Evolutionary conservation across 2,113 vertebrate genomes (phyloP).

Genomic region (Microcebus lehilahytsara): DNA sequence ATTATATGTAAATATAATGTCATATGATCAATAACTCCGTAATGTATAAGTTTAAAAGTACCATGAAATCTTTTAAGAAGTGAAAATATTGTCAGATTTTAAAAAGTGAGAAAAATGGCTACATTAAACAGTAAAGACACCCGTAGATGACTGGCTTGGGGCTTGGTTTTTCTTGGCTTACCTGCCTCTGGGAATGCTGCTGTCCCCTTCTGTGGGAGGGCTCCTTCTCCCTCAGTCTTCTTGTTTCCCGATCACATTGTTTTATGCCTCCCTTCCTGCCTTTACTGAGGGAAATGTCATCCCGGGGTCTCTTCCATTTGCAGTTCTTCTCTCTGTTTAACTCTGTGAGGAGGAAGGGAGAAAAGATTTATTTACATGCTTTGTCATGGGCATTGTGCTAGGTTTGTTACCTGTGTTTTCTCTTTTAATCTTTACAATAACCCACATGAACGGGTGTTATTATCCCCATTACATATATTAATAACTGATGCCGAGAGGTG

Average conservation of each 20-base stretch:
- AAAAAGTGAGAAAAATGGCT: neutral
- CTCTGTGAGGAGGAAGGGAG: neutral
- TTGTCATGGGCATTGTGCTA: neutral
- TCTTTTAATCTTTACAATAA: neutral
- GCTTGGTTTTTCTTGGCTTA: neutral
- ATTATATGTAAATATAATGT: neutral
- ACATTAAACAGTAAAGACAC: neutral
- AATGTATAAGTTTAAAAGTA: neutral
- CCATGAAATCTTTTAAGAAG: neutral
- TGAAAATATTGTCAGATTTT: neutral
- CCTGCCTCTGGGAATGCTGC: neutral
- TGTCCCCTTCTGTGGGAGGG: neutral
- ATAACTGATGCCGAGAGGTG: neutral
- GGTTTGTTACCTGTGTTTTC: neutral
- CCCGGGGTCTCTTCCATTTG: neutral
- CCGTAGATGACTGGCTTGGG: neutral
- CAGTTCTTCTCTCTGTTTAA: neutral
- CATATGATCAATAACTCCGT: neutral
- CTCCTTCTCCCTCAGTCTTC: neutral
- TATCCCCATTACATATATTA: neutral
- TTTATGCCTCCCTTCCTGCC: neutral
- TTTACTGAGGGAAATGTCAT: neutral
- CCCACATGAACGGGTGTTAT: neutral
- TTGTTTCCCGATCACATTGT: neutral
- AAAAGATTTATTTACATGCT: neutral